Evolutionary conservation across 1,140 invertebrate genomes (phyloP), one percentile per base, ranked within the genome.

Genomic region (Zelostemma sp.): DNA sequence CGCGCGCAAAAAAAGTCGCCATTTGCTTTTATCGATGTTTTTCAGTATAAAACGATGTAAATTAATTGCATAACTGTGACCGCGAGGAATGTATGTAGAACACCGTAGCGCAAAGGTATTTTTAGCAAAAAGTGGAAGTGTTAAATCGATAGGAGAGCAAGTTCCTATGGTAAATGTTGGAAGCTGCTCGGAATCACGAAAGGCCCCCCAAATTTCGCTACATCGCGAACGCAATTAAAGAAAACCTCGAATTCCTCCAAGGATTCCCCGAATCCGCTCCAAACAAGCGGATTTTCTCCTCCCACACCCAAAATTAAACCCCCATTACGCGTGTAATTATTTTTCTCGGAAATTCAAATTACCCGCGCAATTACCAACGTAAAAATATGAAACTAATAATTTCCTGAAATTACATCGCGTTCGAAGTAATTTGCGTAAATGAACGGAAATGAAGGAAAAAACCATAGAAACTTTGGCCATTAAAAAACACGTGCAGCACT

Each of bases 111-210:
- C 58, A 41, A 48, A 70, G 57, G 25, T 70, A 70, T 70, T 64
- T 70, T 64, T 70, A 70, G 67, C 60, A 17, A 16, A 18, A 28
- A 54, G 21, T 57, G 54, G 61, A 70, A 70, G 67, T 70, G 67
- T 70, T 70, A 64, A 61, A 70, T 70, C 67, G 61, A 70, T 70
- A 70, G 61, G 59, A 61, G 64, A 57, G 61, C 45, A 70, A 64
- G 67, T 70, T 70, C 67, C 67, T 70, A 70, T 70, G 67, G 67
- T 70, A 64, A 64, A 70, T 64, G 59, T 49, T 50, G 48, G 45
- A 28, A 62, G 21, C 48, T 58, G 40, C 28, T 62, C 50, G 58
- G 62, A 62, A 68, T 62, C 54, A 68, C 40, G 17, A 43, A 1
- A 43, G 12, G 17, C 40, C 17, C 43, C 43, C 17, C 19, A 19